Base-by-base conservation (phyloP, 2,888 invertebrate genomes). In the Homarus gammarus region DNA sequence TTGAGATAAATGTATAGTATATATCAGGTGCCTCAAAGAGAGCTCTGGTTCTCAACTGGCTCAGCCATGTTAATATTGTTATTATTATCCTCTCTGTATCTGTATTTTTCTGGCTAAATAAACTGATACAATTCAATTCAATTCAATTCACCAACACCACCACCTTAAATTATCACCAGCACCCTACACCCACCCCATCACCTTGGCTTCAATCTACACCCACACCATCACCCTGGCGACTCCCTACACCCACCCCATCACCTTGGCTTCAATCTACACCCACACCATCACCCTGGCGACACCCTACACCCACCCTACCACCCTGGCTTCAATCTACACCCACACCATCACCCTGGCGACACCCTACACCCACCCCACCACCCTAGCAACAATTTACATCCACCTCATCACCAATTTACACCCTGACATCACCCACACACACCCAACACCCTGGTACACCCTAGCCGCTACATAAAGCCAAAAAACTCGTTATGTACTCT, bases 401-500 rank as follows among this genome's bases (percentile, higher is more conserved):
- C 61, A 27, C n/a, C 61, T 1, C 8, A 27, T 27, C n/a, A 2
- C 3, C n/a, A n/a, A 51, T 18, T 2, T 27, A 61, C 61, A 61
- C 61, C 61, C 61, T 2, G 2, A 18, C 56, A 56, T 18, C 61
- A n/a, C 10, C 61, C 27, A 61, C 61, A 61, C 61, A 61, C 61
- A 61, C 61, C 27, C 61, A 27, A 61, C 64, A 27, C 64, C 64
- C n/a, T 8, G 64, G 6, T 0, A 56, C 56, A 56, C 56, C 56
- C 22, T 56, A 5, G 22, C 56, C 5, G 6, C 44, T 12, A 22
- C 22, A 5, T 27, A 27, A 64, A 27, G 49, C 72, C 51, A 33
- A 36, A 84, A 81, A 84, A 84, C 72, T 84, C 83, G 72, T 84
- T 84, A 84, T 56, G 31, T 12, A 70, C 49, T 36, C 72, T 31